These are phyloP conservation scores for Nemurella pictetii DNA, from an alignment of 2,888 invertebrate genomes.

Conservation along the genomic window DNA sequence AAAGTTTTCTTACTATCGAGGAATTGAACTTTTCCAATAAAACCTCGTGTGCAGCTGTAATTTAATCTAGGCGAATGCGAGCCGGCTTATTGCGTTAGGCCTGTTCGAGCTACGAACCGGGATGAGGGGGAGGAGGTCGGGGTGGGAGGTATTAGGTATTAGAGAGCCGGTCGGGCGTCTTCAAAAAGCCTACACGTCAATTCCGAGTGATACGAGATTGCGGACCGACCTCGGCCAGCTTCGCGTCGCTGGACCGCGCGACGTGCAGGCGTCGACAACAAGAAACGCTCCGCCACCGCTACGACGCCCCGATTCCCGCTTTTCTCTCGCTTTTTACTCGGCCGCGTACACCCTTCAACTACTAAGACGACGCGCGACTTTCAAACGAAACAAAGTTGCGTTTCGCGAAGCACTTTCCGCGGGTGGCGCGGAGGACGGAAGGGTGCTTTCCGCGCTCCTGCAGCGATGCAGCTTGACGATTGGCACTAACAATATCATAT, in stretches of 20 bases:
- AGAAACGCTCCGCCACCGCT: not conserved
- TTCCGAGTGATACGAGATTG: not conserved
- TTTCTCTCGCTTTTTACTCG: no score
- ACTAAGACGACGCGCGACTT: no score
- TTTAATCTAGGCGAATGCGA: not conserved
- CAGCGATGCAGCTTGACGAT: not conserved
- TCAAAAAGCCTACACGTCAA: not conserved
- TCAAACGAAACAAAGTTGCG: no score
- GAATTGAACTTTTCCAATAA: not conserved
- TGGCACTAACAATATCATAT: not conserved
- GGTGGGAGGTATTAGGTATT: no score
- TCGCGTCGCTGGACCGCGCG: no score
- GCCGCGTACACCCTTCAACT: no score
- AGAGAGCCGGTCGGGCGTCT: not conserved
- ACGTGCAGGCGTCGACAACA: no score
- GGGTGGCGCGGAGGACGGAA: not conserved
- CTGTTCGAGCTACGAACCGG: not conserved
- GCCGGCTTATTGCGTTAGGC: not conserved
- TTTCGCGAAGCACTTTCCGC: not conserved
- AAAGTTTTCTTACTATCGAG: not conserved
- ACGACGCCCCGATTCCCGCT: not conserved
- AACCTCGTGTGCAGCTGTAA: not conserved
- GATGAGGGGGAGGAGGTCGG: no score
- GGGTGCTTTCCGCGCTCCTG: not conserved
- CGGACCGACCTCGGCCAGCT: not conserved